These are phyloP conservation scores for Zaprionus tsacasi DNA, from an alignment of 1,140 invertebrate genomes.

Conservation along the genomic window DNA sequence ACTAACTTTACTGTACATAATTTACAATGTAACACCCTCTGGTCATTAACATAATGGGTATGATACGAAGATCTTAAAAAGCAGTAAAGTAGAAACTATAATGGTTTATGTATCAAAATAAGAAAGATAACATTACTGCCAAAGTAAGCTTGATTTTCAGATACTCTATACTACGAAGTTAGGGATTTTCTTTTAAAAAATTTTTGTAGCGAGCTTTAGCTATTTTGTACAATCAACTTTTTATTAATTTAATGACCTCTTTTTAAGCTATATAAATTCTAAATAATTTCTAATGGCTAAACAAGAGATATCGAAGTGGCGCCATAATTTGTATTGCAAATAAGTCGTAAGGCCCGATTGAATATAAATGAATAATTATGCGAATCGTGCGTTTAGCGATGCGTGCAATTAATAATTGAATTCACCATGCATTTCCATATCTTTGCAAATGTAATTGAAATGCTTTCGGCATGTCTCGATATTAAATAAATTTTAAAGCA, in stretches of 20 bases:
- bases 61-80: neutral
- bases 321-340: constrained; percentile 2
- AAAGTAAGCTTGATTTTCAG: neutral
- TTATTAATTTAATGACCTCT: neutral
- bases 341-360: neutral
- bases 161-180: neutral
- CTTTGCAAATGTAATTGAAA: constrained; percentile 17
- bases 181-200: no score
- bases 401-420: constrained; percentile 31
- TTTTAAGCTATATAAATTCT: neutral
- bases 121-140: neutral
- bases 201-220: neutral
- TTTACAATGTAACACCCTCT: neutral
- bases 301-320: neutral
- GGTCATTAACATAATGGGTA: constrained; percentile 3
- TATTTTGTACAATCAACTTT: neutral
- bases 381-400: constrained; percentile 3
- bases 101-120: neutral
- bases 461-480: neutral
- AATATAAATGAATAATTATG: constrained; percentile 29
- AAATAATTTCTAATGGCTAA: neutral
- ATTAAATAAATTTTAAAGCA: no score
- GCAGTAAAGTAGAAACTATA: neutral
- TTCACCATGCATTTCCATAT: constrained; percentile 26
- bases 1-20: neutral